Evolutionary conservation across 2,113 vertebrate species (phyloP).

Genomic region (Odontophorus gujanensis): DNA sequence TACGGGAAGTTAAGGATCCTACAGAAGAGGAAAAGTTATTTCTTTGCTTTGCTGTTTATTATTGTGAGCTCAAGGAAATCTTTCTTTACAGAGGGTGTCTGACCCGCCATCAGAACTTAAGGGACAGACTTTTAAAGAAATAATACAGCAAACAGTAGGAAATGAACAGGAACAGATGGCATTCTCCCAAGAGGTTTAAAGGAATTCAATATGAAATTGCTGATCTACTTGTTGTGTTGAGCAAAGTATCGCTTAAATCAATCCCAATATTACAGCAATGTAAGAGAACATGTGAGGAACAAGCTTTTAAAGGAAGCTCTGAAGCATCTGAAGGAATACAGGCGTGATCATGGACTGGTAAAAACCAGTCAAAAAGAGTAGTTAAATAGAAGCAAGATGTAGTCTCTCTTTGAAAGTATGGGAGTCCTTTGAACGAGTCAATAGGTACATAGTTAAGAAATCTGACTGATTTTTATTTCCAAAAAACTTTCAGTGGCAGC

Average conservation of each 20-base stretch:
- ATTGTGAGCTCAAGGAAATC: background rate
- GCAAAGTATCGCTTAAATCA: background rate
- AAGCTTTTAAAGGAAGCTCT: background rate
- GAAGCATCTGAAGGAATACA: background rate
- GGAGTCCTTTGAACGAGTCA: background rate
- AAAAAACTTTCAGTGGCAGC: background rate
- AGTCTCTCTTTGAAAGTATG: background rate
- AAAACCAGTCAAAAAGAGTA: background rate
- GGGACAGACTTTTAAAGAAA: background rate
- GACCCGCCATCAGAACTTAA: background rate
- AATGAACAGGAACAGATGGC: constrained; percentile 33
- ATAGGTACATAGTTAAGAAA: background rate
- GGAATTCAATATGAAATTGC: constrained; percentile 8
- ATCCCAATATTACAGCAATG: background rate
- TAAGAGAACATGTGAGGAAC: background rate
- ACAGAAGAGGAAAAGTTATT: background rate
- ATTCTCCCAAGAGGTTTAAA: constrained; percentile 23
- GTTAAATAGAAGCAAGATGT: background rate
- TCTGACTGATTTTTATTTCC: background rate
- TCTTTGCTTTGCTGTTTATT: background rate
- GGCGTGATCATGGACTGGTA: background rate
- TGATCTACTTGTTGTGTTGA: background rate
- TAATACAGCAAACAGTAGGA: background rate
- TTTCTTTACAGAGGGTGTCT: background rate
- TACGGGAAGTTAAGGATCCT: background rate